Evolutionary conservation across 2,113 vertebrate genomes (phyloP).

Genomic region (Halcyon malimbica): DNA sequence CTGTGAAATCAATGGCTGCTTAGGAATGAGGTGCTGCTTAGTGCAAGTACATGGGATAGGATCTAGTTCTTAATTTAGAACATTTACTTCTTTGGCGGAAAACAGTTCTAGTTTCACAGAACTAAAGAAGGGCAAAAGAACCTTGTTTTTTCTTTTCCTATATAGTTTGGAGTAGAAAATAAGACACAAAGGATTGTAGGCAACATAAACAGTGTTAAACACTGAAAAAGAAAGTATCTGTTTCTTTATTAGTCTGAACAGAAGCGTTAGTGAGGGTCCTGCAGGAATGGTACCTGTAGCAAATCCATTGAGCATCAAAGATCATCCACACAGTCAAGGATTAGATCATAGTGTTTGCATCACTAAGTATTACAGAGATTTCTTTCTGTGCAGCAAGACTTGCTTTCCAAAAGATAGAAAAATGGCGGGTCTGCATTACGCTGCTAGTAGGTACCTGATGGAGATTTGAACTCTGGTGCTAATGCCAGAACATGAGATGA

Average conservation of each 20-base stretch:
- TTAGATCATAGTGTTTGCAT: background rate
- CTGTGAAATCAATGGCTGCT: background rate
- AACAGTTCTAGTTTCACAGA: background rate
- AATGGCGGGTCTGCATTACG: accelerated
- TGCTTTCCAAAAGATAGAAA: background rate
- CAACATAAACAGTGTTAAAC: background rate
- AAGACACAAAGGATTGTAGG: background rate
- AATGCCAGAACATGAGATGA: background rate
- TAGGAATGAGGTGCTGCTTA: slow-evolving; percentile 30
- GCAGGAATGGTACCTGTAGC: background rate
- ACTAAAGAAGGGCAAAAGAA: background rate
- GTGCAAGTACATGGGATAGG: background rate
- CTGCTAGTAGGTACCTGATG: background rate
- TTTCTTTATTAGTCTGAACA: background rate
- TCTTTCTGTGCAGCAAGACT: background rate
- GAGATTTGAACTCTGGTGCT: background rate
- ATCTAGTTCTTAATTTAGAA: background rate
- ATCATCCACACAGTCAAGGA: accelerated
- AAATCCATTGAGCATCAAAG: background rate
- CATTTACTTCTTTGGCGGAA: background rate
- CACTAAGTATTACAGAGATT: background rate
- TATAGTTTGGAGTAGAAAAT: background rate
- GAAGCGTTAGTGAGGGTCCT: background rate
- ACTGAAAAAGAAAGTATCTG: background rate
- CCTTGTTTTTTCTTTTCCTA: background rate